Conservation (phyloP, 2,888 invertebrate species). For the Epinotia brunnichana region DNA sequence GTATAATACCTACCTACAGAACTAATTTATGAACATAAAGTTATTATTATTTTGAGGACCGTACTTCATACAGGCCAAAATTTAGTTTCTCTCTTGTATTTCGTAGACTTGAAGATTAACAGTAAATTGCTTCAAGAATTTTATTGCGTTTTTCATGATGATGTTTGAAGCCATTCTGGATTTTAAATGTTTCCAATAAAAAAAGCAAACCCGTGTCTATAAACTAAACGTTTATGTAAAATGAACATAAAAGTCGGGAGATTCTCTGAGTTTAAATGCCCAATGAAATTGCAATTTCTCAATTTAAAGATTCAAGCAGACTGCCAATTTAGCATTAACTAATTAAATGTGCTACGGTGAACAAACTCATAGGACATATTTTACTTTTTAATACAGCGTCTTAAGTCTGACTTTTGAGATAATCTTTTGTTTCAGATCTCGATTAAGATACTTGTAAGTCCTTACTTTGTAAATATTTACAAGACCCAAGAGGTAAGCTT, state of each 20-base stretch:
- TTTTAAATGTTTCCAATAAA: background rate
- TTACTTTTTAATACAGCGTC: slow-evolving; percentile 30
- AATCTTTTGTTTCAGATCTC: slow-evolving; percentile 31
- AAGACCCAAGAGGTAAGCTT: slow-evolving; percentile 19
- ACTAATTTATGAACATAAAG: too few relatives aligned
- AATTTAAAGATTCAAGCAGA: slow-evolving; percentile 1
- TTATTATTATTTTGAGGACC: too few relatives aligned
- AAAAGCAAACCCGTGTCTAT: background rate
- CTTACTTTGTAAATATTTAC: slow-evolving; percentile 31
- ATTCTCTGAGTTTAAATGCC: background rate
- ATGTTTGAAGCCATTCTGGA: background rate
- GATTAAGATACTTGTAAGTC: slow-evolving; percentile 27
- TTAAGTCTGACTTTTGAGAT: slow-evolving; percentile 28
- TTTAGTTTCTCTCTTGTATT: too few relatives aligned
- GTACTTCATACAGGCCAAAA: too few relatives aligned
- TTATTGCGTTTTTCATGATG: too few relatives aligned
- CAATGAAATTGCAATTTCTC: slow-evolving; percentile 17
- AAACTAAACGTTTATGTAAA: background rate
- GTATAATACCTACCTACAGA: too few relatives aligned
- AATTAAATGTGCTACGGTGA: slow-evolving; percentile 24
- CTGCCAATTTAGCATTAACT: background rate
- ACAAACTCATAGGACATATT: slow-evolving; percentile 3
- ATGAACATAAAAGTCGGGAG: background rate
- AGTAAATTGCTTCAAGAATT: too few relatives aligned
- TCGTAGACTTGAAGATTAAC: too few relatives aligned